phyloP scores from a whole-genome alignment of 2,113 vertebrate species.

The Alectura lathami region DNA sequence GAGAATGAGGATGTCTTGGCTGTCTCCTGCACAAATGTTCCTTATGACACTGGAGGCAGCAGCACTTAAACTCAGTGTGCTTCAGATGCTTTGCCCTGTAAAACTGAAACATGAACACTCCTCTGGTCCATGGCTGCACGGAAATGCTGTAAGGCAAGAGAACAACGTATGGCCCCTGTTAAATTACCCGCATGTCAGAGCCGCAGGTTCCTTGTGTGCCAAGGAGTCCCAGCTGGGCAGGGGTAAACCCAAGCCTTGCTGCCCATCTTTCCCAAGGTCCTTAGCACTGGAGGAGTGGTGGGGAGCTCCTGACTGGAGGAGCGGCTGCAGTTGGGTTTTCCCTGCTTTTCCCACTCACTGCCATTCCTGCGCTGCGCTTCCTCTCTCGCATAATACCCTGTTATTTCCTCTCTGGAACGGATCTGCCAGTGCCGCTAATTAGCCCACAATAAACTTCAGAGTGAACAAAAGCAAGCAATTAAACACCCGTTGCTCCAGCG shows the following conservation, averaged over 20 bases:
- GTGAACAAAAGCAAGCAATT: constrained; percentile 43
- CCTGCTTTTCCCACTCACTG: rapidly evolving
- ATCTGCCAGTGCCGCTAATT: constrained; percentile 37
- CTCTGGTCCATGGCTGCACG: background rate
- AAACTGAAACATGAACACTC: background rate
- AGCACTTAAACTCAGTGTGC: background rate
- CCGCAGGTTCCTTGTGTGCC: background rate
- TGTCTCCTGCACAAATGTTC: background rate
- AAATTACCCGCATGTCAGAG: rapidly evolving
- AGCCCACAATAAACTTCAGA: background rate
- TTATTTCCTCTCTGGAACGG: constrained; percentile 38
- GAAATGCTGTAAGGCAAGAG: background rate
- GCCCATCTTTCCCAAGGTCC: background rate
- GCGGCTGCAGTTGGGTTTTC: background rate
- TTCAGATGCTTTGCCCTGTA: background rate
- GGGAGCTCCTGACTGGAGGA: background rate
- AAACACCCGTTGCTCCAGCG: background rate
- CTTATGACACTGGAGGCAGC: background rate
- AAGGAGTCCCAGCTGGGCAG: background rate
- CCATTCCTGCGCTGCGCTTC: rapidly evolving
- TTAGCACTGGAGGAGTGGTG: background rate
- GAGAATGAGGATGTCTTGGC: background rate
- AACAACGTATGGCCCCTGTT: background rate
- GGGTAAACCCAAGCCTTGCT: background rate
- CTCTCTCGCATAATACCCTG: constrained; percentile 5